Base-by-base conservation (phyloP, 2,113 vertebrate species). In the Perca flavescens region DNA sequence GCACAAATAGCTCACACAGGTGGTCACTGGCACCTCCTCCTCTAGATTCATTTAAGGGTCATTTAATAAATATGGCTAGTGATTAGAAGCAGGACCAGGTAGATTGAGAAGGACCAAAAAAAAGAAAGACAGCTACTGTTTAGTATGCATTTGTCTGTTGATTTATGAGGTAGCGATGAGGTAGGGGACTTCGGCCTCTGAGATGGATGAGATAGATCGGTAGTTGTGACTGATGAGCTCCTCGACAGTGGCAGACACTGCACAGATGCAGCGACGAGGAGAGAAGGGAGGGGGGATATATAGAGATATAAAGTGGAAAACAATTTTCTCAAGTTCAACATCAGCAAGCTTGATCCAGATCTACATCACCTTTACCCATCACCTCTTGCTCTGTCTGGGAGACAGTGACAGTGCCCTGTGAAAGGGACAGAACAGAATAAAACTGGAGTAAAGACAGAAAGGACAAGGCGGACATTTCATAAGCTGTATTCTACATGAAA, bases 191-290 rank as follows among this genome's bases (percentile, higher is more conserved):
- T 46, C 12, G 15, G 80, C 56, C 86, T 88, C 61, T 67, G 65
- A 90, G 84, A 89, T 83, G 80, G 83, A 90, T 89, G 74, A 88
- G 74, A 83, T 69, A 34, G 87, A 86, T 76, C 46, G 64, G 72
- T 50, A 46, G 75, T 19, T 21, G 81, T 90, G 91, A 93, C 83
- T 79, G 86, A 93, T 91, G 88, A 91, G 68, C 52, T 66, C 64
- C 62, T 75, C 56, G 58, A n/a, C 73, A 25, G 56, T 68, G 62
- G 69, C 67, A 85, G 89, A 65, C 58, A 50, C 36, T 60, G 66
- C 85, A 85, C 36, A 65, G 62, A 85, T 54, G 46, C 64, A 76
- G 57, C 12, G 22, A 72, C 22, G 19, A 49, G 80, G 31, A 66
- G 28, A 71, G 25, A 22, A 22, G 50, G 53, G 47, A 58, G 31